Evolutionary conservation across 2,113 vertebrate genomes (phyloP), one percentile per base, ranked within the genome.

Genomic region (Poicephalus gulielmi): DNA sequence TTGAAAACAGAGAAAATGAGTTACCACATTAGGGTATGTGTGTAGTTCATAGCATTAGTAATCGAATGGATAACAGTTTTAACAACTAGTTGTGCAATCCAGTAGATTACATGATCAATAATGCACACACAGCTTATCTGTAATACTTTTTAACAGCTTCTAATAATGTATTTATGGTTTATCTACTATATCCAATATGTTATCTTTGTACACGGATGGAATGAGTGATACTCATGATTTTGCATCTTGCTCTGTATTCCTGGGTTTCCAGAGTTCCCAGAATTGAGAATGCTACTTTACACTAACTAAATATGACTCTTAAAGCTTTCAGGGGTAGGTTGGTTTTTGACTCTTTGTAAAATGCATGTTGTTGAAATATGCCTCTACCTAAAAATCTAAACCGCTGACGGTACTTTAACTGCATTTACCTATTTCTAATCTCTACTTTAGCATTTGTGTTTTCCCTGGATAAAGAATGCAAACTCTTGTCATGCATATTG

Each of bases 151-250:
- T 78, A 93, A 86, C 64, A 90, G 76, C 64, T 93, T 78, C 85
- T 95, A 83, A 90, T 95, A 93, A 90, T 75, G 93, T 95, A 96
- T 96, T 94, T 93, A 88, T 92, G 43, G 43, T 83, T 93, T 92
- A 52, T 86, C 47, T 92, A 75, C 88, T 57, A 11, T 55, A 52
- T 31, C 41, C 28, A 69, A 46, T 87, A 73, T 76, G 91, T 96
- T 92, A 66, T 89, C 57, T 89, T 91, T 76, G 43, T 66, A 9
- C 1, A 0, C 2, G 22, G 89, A 53, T 82, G 68, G 68, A 92
- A 73, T 0, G 11, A 79, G 43, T 15, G 14, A 33, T 78, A 80
- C 25, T 46, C 46, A 78, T 49, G 60, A 60, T 88, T 92, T 84
- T 86, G 37, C 39, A 27, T 83, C 33, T 68, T 74, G 13, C 24